phyloP scores from a whole-genome alignment of 2,113 vertebrate genomes.

The Neopipo cinnamomea region DNA sequence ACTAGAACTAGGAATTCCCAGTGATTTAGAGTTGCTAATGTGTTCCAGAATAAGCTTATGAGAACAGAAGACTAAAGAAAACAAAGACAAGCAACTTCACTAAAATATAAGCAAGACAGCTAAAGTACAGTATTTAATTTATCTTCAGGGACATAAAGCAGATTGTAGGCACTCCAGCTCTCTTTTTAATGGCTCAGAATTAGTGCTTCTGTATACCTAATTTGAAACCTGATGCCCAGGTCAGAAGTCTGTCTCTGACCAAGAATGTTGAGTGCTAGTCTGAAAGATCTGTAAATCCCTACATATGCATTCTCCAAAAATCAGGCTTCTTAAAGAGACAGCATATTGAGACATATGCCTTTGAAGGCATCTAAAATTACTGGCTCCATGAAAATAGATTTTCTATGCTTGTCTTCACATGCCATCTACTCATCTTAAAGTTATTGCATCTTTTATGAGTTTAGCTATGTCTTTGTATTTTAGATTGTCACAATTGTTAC shows the following conservation, averaged over 20 bases:
- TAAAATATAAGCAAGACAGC: neutral
- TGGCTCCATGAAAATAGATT: neutral
- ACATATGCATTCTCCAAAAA: neutral
- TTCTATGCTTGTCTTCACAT: neutral
- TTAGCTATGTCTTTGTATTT: neutral
- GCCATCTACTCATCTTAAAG: neutral
- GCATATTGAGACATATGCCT: neutral
- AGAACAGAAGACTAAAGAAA: neutral
- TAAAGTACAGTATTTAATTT: neutral
- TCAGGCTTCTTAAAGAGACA: neutral
- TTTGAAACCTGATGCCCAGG: neutral
- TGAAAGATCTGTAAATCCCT: neutral
- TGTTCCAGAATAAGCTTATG: neutral
- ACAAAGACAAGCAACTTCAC: neutral
- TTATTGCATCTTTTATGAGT: neutral
- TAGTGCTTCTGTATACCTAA: neutral
- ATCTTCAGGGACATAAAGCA: neutral
- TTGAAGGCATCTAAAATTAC: neutral
- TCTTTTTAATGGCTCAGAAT: neutral
- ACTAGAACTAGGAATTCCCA: neutral
- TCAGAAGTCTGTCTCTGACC: neutral
- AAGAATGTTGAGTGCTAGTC: neutral
- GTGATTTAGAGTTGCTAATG: neutral
- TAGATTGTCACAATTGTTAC: neutral
- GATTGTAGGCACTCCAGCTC: neutral